A percentile compares a stretch with the other conserved stretches of the same genome.
phyloP scores from a whole-genome alignment of 2,797 vertebrate species.

The Cirrhinus mrigala region DNA sequence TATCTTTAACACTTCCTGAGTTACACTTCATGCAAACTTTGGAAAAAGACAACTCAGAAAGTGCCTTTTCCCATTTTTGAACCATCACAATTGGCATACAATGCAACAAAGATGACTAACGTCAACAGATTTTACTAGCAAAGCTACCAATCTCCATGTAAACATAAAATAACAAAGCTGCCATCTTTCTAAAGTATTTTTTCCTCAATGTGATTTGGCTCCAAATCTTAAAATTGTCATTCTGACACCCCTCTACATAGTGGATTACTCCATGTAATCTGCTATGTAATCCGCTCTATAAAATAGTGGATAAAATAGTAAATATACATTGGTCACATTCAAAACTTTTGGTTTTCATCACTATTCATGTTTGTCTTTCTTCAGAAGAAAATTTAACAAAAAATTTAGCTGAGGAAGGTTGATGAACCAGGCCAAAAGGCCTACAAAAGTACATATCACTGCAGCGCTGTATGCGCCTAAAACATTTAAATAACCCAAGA shows the following conservation, averaged over 20 bases:
- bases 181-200: not conserved
- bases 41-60: too few species aligned
- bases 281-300: not conserved
- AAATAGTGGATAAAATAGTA: not conserved
- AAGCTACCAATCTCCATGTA: not conserved
- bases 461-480: not conserved
- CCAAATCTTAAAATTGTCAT: too few species aligned
- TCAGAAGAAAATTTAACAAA: too few species aligned
- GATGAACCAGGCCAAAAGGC: too few species aligned
- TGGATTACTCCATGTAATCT: not conserved
- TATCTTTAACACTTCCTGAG: not conserved
- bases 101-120: not conserved
- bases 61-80: not conserved
- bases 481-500: not conserved
- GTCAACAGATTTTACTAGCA: not conserved
- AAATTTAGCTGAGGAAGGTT: too few species aligned
- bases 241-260: not conserved
- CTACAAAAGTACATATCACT: too few species aligned
- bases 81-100: too few species aligned
- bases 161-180: not conserved
- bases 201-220: too few species aligned
- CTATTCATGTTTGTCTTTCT: not conserved
- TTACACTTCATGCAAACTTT: not conserved
- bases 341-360: not conserved
- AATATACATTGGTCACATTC: not conserved